These are phyloP conservation scores for Oopsacas minuta DNA, from an alignment of 37 sponge, comb jelly and placozoan genomes.

Conservation along the genomic window DNA sequence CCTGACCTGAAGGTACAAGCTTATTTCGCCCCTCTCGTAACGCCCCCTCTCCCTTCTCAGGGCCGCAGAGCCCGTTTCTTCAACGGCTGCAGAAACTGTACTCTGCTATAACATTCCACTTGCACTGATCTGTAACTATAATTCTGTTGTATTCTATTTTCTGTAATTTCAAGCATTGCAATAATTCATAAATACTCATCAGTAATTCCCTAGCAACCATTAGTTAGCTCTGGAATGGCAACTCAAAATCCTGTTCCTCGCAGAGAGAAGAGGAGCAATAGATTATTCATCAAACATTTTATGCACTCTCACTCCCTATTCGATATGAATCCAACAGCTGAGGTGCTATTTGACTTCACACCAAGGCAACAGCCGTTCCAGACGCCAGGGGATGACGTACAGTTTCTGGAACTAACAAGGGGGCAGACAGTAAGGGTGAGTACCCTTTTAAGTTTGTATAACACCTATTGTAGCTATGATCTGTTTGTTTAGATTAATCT, in stretches of 20 bases:
- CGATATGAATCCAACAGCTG: not conserved
- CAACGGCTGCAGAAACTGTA: not conserved
- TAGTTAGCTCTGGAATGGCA: not conserved
- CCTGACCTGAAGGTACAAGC: conserved; percentile 65
- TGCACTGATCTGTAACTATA: not conserved
- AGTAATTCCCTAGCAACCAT: not conserved
- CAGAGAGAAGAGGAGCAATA: not conserved
- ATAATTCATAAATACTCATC: too few species aligned
- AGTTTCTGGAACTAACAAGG: not conserved
- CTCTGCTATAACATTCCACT: not conserved
- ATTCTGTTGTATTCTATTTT: not conserved
- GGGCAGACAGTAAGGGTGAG: not conserved
- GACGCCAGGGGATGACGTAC: not conserved
- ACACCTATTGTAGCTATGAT: too few species aligned
- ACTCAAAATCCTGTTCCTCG: not conserved
- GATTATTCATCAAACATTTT: not conserved
- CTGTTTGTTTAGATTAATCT: not conserved
- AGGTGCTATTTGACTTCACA: not conserved
- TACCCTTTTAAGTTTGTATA: not conserved
- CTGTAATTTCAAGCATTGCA: not conserved
- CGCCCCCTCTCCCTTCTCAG: conserved; percentile 25
- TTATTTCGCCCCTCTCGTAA: conserved; percentile 66
- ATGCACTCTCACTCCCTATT: not conserved
- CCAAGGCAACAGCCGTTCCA: not conserved
- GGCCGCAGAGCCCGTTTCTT: not conserved